phyloP scores from a whole-genome alignment of 2,888 invertebrate genomes.

The Candidula unifasciata region DNA sequence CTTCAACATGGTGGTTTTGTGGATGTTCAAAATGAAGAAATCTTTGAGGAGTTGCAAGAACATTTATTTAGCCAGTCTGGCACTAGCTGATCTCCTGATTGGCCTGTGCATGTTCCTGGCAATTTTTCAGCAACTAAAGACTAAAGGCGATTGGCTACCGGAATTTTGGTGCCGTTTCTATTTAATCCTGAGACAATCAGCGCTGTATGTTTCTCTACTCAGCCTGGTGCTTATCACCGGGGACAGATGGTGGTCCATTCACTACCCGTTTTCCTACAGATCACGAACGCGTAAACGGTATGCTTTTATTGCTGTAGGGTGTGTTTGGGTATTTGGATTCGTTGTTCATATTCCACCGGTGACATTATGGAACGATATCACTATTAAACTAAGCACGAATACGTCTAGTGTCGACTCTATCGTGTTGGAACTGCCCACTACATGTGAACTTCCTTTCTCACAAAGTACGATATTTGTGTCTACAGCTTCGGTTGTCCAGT shows the following conservation, averaged over 20 bases:
- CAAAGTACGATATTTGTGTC: conserved; percentile 59
- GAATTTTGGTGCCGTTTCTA: conserved; percentile 57
- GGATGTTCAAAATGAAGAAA: conserved; percentile 63
- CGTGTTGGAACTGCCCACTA: not conserved
- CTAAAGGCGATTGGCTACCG: conserved; percentile 40
- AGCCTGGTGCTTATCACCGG: conserved; percentile 70
- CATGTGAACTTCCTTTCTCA: conserved; percentile 60
- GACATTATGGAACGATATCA: conserved; percentile 60
- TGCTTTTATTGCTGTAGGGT: conserved; percentile 59
- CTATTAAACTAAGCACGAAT: not conserved
- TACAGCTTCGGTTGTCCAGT: conserved; percentile 60
- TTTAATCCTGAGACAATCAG: conserved; percentile 60
- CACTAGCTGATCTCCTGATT: conserved; percentile 67
- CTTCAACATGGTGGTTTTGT: conserved; percentile 66
- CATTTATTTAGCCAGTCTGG: conserved; percentile 70
- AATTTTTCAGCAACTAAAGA: conserved; percentile 60
- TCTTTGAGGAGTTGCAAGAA: conserved; percentile 67
- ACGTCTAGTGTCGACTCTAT: not conserved
- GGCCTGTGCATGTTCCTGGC: conserved; percentile 68
- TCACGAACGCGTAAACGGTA: conserved; percentile 63
- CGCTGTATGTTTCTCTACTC: conserved; percentile 67
- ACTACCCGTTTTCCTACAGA: conserved; percentile 70
- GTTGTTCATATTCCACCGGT: conserved; percentile 64
- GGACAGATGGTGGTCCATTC: conserved; percentile 72
- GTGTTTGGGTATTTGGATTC: conserved; percentile 66